phyloP scores from a whole-genome alignment of 37 sponge, comb jelly and placozoan species.

The Geodia barretti region DNA sequence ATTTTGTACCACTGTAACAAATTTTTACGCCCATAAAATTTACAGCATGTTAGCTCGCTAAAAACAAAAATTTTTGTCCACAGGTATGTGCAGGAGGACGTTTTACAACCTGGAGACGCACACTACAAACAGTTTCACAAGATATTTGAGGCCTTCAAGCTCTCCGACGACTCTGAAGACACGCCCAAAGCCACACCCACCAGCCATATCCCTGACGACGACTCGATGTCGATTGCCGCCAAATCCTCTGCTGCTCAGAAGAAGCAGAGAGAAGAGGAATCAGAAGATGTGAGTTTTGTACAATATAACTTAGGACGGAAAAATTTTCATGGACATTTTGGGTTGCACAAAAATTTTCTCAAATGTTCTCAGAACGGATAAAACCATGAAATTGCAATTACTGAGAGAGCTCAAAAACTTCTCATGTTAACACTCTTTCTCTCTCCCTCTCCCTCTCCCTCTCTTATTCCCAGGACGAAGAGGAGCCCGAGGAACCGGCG shows the following conservation, averaged over 20 bases:
- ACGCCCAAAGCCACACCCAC: neutral
- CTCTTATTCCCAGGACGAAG: neutral
- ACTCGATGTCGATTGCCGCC: neutral
- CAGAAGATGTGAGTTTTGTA: constrained; percentile 1
- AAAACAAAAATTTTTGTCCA: neutral
- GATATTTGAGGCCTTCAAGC: constrained; percentile 87
- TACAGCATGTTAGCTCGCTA: neutral
- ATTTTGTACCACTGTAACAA: no score
- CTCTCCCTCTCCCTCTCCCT: constrained; percentile 27
- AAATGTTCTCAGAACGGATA: no score
- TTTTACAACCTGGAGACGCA: constrained; percentile 59
- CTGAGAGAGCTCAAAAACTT: no score
- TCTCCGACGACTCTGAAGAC: constrained; percentile 17
- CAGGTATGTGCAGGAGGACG: constrained; percentile 82
- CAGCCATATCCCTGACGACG: neutral
- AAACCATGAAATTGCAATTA: no score
- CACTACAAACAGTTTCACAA: constrained; percentile 68
- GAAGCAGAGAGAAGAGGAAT: constrained; percentile 33
- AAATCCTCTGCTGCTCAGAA: constrained; percentile 10
- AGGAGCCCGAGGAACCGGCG: constrained; percentile 22
- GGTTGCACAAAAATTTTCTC: neutral
- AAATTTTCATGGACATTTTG: no score
- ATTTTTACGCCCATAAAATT: neutral
- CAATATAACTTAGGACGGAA: no score
- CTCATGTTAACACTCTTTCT: constrained; percentile 9